Evolutionary conservation across 2,888 invertebrate genomes (phyloP), one percentile per base, ranked within the genome.

Genomic region (Lasioglossum morio): DNA sequence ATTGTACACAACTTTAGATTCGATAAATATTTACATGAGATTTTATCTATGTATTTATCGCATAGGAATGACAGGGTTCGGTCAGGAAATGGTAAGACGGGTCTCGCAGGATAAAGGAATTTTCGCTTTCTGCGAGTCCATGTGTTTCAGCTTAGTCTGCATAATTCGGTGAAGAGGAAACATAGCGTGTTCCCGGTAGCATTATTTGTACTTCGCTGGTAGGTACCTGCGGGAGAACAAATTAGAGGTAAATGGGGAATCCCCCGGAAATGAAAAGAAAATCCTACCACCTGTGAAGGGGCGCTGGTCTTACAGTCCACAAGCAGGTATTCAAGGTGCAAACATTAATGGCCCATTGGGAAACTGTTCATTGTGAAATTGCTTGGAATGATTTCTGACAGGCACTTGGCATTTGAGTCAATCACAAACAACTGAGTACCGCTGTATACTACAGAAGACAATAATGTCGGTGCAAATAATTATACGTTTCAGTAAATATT

Each of bases 221-320:
- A 81, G 73, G 72, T 81, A 81, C 74, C 79, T 73, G 63, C 77
- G 14, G 73, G 12, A 4, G 74, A 46, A 12, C 2, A 83, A 43
- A 69, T 69, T 30, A 30, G 53, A 72, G 70, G 63, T 76, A 74
- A 88, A 70, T 79, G 82, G 85, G 43, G 85, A 78, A 79, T 57
- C 79, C 81, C 81, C 10, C 1, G 30, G 19, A 30, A 53, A 43
- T 81, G 66, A 81, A 78, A 48, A 66, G 63, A 16, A 79, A 76
- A 81, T 66, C 60, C 66, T 1, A 40, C 72, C 76, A 63, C 69
- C 72, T 60, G 76, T 69, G 34, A 63, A 73, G 30, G 23, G 60
- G 43, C 27, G 48, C 34, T 30, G 81, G 53, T 72, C n/a, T 12
- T 76, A 66, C 79, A 23, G 48, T 14, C 34, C 27, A n/a, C 23